These are phyloP conservation scores for Linnaemya tessellans DNA, from an alignment of 2,888 invertebrate species.

Conservation along the genomic window DNA sequence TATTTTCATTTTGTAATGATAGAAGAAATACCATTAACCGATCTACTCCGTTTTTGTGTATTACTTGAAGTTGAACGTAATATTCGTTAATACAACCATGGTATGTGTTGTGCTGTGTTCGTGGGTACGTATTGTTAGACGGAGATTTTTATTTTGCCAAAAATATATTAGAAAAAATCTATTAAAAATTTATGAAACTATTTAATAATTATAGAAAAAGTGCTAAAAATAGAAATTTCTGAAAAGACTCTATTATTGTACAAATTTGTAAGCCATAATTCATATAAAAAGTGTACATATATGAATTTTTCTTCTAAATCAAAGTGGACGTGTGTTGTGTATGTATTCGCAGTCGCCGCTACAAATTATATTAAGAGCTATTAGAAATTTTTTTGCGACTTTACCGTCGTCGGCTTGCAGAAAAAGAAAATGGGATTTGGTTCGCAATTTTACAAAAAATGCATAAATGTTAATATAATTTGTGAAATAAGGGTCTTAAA, in stretches of 20 bases:
- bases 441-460: constrained; percentile 40
- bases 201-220: constrained; percentile 1
- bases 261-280: constrained; percentile 29
- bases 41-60: constrained; percentile 65
- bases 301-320: constrained; percentile 49
- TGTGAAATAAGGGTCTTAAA: constrained; percentile 13
- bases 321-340: constrained; percentile 64
- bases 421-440: constrained; percentile 48
- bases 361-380: constrained; percentile 49
- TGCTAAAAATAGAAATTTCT: neutral
- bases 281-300: constrained; percentile 64
- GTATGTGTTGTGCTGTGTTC: constrained; percentile 71
- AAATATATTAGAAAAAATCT: constrained; percentile 55
- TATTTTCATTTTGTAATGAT: neutral
- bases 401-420: constrained; percentile 61
- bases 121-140: constrained; percentile 70
- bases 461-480: constrained; percentile 29
- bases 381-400: constrained; percentile 71
- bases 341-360: constrained; percentile 64
- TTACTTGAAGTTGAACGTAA: constrained; percentile 29
- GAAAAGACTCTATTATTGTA: neutral
- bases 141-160: constrained; percentile 64
- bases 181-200: constrained; percentile 37
- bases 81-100: constrained; percentile 59
- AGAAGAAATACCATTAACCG: neutral